Evolutionary conservation across 2,113 vertebrate species (phyloP).

Genomic region (Cavia aperea): DNA sequence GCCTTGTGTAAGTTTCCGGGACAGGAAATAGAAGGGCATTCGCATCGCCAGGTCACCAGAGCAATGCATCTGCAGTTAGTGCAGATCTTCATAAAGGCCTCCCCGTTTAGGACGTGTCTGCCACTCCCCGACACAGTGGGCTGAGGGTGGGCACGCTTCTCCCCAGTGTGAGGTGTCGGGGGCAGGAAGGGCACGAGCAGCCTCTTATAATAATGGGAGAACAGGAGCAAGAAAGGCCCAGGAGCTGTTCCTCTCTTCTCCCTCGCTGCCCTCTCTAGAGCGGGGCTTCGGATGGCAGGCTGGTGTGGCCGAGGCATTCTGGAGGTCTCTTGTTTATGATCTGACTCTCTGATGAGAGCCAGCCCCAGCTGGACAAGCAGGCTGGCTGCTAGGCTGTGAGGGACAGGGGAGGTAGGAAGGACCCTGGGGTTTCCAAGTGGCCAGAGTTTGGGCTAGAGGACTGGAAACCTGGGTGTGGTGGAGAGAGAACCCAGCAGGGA

Average conservation of each 20-base stretch:
- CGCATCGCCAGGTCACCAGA: neutral
- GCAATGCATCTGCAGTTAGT: neutral
- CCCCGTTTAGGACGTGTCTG: neutral
- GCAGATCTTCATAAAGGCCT: neutral
- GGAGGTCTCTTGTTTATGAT: neutral
- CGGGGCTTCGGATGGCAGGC: neutral
- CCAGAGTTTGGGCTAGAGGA: neutral
- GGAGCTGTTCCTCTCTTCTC: neutral
- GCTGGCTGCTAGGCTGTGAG: no score
- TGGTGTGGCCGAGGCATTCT: neutral
- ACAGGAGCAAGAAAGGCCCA: neutral
- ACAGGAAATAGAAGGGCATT: neutral
- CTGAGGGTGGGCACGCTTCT: accelerated
- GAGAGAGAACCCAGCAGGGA: neutral
- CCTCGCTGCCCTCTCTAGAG: neutral
- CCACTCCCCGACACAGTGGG: neutral
- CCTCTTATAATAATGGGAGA: neutral
- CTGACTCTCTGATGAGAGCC: neutral
- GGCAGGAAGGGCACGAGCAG: neutral
- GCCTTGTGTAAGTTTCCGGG: neutral
- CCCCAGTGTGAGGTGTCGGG: neutral
- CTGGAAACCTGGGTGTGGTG: neutral
- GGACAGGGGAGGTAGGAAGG: neutral
- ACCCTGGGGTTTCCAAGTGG: neutral
- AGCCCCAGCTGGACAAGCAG: neutral